These are phyloP conservation scores for Elegia similella DNA, from an alignment of 2,888 invertebrate species.

Conservation along the genomic window DNA sequence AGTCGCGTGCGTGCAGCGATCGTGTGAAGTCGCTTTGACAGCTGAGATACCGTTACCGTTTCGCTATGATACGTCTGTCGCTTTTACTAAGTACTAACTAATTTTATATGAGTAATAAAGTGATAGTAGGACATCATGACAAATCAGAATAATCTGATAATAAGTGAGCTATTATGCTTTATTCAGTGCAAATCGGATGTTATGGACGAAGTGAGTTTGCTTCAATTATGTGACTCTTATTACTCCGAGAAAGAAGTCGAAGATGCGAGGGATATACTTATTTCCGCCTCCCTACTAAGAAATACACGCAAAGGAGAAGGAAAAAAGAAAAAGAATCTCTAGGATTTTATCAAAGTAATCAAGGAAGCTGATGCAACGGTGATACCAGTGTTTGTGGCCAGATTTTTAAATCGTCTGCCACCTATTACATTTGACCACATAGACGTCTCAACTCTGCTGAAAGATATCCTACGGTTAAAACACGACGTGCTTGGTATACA, in stretches of 20 bases:
- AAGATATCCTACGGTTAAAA: slow-evolving; percentile 19
- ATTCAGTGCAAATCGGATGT: too few species aligned
- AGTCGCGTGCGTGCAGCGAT: too few species aligned
- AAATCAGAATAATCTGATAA: too few species aligned
- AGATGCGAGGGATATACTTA: background rate
- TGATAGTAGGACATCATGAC: too few species aligned
- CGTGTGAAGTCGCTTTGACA: too few species aligned
- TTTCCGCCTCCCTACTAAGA: background rate
- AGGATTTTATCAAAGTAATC: slow-evolving; percentile 21
- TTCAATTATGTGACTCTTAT: background rate
- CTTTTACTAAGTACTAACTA: too few species aligned
- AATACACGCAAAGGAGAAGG: slow-evolving; percentile 16
- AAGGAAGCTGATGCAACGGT: slow-evolving; percentile 22
- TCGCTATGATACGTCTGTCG: too few species aligned
- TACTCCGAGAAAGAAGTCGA: background rate
- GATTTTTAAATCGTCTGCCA: slow-evolving; percentile 21
- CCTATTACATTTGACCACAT: slow-evolving; percentile 23
- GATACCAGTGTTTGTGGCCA: slow-evolving; percentile 24
- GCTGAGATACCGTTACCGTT: too few species aligned
- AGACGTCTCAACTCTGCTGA: slow-evolving; percentile 20
- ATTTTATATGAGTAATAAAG: too few species aligned
- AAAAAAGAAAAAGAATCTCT: slow-evolving; percentile 12
- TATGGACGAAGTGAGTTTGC: too few species aligned
- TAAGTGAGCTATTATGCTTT: too few species aligned
- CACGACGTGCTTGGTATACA: background rate